Conservation (phyloP, 1,140 invertebrate species). For the Danaus plexippus region DNA sequence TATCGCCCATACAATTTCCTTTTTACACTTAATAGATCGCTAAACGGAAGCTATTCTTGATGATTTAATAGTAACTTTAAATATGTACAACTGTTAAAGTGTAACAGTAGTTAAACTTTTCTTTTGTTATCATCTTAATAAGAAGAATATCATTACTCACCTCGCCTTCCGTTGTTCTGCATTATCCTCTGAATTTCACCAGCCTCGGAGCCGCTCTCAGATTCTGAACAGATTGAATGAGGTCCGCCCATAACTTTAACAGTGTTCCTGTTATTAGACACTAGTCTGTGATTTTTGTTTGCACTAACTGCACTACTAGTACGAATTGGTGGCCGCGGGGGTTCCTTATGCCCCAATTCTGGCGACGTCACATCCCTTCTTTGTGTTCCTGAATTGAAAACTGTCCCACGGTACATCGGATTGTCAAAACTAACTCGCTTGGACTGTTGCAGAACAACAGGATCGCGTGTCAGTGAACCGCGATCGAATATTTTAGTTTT, state of each 20-base stretch:
- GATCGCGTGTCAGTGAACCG: conserved; percentile 25
- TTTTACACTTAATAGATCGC: too few relatives aligned
- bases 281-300: conserved; percentile 23
- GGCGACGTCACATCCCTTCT: conserved; percentile 15
- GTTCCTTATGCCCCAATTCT: conserved; percentile 19
- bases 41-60: too few relatives aligned
- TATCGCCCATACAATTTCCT: too few relatives aligned
- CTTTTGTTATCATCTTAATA: too few relatives aligned
- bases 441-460: conserved; percentile 19
- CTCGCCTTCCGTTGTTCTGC: conserved; percentile 59
- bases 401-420: not conserved
- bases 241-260: conserved; percentile 16
- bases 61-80: too few relatives aligned
- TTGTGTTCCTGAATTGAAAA: not conserved
- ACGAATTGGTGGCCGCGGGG: conserved; percentile 41
- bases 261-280: conserved; percentile 28
- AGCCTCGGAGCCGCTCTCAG: conserved; percentile 77
- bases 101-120: too few relatives aligned
- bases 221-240: conserved; percentile 62
- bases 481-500: conserved; percentile 19
- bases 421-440: conserved; percentile 48
- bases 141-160: conserved; percentile 30
- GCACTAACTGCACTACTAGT: conserved; percentile 43
- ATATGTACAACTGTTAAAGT: too few relatives aligned
- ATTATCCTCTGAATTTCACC: conserved; percentile 77